phyloP scores from a whole-genome alignment of 2,113 vertebrate species.

The Polypterus senegalus region DNA sequence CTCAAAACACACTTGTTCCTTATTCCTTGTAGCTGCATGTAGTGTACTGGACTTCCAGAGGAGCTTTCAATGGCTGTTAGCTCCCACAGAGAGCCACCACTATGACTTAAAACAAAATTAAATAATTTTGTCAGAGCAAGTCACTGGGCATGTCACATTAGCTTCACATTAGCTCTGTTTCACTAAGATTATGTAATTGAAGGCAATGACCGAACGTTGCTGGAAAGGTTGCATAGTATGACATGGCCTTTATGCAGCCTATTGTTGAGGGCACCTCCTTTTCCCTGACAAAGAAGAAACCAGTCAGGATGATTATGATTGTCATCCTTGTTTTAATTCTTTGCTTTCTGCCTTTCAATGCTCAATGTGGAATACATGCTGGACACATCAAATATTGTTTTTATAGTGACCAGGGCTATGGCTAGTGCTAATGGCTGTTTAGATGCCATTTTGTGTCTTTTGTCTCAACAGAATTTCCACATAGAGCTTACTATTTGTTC shows the following conservation, averaged over 20 bases:
- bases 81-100: no score
- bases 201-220: no score
- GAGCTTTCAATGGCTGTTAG: no score
- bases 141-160: no score
- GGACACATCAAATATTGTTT: constrained; percentile 72
- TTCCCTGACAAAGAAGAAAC: constrained; percentile 70
- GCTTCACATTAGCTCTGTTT: no score
- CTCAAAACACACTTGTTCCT: no score
- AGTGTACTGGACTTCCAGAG: no score
- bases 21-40: no score
- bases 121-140: no score
- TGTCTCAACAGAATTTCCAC: constrained; percentile 70
- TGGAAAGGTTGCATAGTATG: no score
- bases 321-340: constrained; percentile 74
- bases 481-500: not conserved
- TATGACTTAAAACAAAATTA: no score
- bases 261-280: constrained; percentile 38
- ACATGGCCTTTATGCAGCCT: constrained; percentile 44
- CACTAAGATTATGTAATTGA: no score
- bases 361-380: constrained; percentile 61
- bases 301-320: constrained; percentile 83
- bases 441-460: constrained; percentile 86
- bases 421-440: constrained; percentile 89
- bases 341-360: constrained; percentile 89
- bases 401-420: constrained; percentile 80